Evolutionary conservation across 2,113 vertebrate genomes (phyloP).

Genomic region (Phalacrocorax pelagicus): DNA sequence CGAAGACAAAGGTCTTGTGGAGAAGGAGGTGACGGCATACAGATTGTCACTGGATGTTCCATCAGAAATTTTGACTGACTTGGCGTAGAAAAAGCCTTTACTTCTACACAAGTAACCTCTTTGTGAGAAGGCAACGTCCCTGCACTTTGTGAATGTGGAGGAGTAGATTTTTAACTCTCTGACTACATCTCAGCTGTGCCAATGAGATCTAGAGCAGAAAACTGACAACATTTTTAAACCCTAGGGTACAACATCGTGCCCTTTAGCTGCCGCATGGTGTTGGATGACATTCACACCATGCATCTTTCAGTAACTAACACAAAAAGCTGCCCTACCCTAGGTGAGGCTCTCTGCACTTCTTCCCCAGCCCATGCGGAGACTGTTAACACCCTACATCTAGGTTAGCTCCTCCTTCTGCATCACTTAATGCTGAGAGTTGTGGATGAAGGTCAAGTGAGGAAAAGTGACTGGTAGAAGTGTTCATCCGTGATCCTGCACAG

Average conservation of each 20-base stretch:
- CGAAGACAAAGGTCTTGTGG: neutral
- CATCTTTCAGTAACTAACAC: neutral
- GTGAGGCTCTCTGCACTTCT: neutral
- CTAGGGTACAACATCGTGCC: accelerated
- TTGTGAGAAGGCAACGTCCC: neutral
- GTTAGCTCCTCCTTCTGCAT: neutral
- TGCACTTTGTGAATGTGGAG: neutral
- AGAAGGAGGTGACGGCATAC: neutral
- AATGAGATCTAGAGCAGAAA: neutral
- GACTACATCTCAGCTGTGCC: neutral
- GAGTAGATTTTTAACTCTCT: neutral
- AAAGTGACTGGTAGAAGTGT: neutral
- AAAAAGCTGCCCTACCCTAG: neutral
- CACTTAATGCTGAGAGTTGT: neutral
- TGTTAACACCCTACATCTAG: neutral
- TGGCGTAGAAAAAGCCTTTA: neutral
- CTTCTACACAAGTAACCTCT: neutral
- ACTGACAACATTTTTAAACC: neutral
- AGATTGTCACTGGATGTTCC: neutral
- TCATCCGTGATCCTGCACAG: neutral
- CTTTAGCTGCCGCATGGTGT: accelerated
- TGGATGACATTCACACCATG: neutral
- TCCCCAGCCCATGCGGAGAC: neutral
- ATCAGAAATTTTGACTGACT: neutral
- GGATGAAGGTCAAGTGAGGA: neutral